phyloP scores from a whole-genome alignment of 2,797 vertebrate species.

The Peromyscus aztecus region DNA sequence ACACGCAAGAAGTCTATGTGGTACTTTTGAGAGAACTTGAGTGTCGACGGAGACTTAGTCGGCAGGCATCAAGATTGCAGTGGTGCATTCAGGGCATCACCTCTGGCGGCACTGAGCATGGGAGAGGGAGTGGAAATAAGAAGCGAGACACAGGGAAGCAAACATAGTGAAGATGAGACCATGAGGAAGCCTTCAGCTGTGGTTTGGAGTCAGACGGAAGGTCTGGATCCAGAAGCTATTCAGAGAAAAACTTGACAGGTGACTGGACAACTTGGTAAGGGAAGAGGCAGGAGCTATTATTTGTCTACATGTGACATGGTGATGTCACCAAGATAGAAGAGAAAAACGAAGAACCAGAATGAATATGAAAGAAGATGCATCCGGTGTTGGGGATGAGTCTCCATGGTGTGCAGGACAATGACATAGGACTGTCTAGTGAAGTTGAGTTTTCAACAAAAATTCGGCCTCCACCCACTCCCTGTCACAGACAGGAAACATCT shows the following conservation, averaged over 20 bases:
- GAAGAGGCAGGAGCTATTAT: not conserved
- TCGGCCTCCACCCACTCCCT: not conserved
- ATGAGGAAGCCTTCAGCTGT: accelerated
- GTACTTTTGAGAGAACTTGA: not conserved
- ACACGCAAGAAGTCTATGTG: not conserved
- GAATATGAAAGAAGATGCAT: not conserved
- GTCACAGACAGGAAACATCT: not conserved
- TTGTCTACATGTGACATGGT: not conserved
- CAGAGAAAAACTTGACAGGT: not conserved
- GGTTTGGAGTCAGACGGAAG: not conserved
- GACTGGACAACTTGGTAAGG: not conserved
- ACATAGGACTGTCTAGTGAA: not conserved
- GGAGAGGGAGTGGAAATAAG: not conserved
- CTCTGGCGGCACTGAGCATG: too few species aligned
- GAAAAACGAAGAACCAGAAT: not conserved
- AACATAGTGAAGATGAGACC: too few species aligned
- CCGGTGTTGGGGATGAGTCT: not conserved
- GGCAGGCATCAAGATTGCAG: not conserved
- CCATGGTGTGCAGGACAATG: not conserved
- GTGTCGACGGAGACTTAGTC: not conserved
- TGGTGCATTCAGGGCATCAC: not conserved
- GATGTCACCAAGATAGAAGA: not conserved
- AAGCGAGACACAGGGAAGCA: not conserved
- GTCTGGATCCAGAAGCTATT: not conserved
- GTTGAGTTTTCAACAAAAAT: not conserved